Evolutionary conservation across 1,140 invertebrate species (phyloP), one percentile per base, ranked within the genome.

Genomic region (Drosophila kepulauana): DNA sequence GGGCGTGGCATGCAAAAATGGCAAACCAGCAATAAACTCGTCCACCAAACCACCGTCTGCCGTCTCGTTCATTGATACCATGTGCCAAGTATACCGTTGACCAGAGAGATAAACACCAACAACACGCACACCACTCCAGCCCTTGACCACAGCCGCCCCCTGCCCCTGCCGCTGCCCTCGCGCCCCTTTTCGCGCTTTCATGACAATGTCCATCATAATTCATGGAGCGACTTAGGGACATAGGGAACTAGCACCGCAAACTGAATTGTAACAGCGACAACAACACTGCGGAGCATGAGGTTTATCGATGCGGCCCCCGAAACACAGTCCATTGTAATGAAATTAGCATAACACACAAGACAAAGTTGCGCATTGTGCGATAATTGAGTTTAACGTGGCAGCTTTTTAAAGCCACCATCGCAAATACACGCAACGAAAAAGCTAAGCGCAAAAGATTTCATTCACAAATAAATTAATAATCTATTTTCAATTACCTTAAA

Each of bases 191-290:
- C 73, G 73, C 79, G 59, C 82, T 79, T 68, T 88, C 82, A 82
- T 75, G 84, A 87, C 84, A 88, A 75, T 74, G 84, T 87, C 77
- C 80, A 82, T 87, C 84, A 87, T 88, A 87, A 88, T 87, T 88
- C 84, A 87, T 80, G 48, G 73, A 54, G 49, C 16, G 58, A 38
- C 70, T 45, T 45, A 30, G 16, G 20, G 20, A 25, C 57, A 46
- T 6, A 48, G 13, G 28, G 41, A 58, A 30, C 8, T 58, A 54
- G 51, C 13, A 13, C 25, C 13, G 51, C n/a, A 52, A 51, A 30
- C 11, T 10, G 38, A 41, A 41, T n/a, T 13, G 51, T 33, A 15
- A 35, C 35, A 11, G 33, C 33, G 7, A 38, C 35, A 25, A 25
- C 20, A 25, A 25, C 20, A 25, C 20, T 25, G 20, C 1, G 6